phyloP scores from a whole-genome alignment of 1,140 invertebrate genomes.

The Euwallacea fornicatus region DNA sequence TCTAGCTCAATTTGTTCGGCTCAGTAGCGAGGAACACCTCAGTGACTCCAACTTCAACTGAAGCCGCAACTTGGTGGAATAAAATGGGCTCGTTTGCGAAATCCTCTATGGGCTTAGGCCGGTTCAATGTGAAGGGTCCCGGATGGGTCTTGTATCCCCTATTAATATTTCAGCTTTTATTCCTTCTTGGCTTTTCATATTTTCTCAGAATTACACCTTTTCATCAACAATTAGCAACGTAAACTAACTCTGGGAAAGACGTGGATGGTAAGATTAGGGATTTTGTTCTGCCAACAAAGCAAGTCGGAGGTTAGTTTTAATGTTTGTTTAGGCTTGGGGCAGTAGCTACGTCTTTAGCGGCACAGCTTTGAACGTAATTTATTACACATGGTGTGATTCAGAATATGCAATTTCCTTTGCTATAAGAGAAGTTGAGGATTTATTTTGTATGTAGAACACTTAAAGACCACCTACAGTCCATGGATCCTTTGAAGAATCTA shows the following conservation, averaged over 20 bases:
- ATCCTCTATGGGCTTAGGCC: conserved; percentile 97
- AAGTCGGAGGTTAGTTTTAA: conserved; percentile 19
- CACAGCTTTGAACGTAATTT: no score
- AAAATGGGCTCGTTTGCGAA: conserved; percentile 99
- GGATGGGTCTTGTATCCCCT: conserved; percentile 96
- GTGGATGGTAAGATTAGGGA: conserved; percentile 31
- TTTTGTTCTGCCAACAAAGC: conserved; percentile 25
- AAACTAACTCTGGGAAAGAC: neutral
- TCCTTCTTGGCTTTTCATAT: conserved; percentile 35
- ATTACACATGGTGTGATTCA: no score
- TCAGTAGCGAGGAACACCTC: conserved; percentile 90
- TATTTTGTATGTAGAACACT: conserved; percentile 69
- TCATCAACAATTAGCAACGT: neutral
- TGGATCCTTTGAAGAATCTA: conserved; percentile 74
- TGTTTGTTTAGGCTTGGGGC: conserved; percentile 13
- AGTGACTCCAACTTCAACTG: conserved; percentile 85
- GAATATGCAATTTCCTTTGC: no score
- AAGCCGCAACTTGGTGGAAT: conserved; percentile 90
- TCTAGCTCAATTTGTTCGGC: conserved; percentile 97
- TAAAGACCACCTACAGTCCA: conserved; percentile 78
- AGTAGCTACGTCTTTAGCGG: neutral
- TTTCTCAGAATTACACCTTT: conserved; percentile 3
- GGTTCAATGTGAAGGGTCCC: conserved; percentile 91
- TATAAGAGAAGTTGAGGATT: no score
- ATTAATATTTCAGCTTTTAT: conserved; percentile 96